Evolutionary conservation across 2,113 vertebrate species (phyloP).

Genomic region (Sturnus vulgaris): DNA sequence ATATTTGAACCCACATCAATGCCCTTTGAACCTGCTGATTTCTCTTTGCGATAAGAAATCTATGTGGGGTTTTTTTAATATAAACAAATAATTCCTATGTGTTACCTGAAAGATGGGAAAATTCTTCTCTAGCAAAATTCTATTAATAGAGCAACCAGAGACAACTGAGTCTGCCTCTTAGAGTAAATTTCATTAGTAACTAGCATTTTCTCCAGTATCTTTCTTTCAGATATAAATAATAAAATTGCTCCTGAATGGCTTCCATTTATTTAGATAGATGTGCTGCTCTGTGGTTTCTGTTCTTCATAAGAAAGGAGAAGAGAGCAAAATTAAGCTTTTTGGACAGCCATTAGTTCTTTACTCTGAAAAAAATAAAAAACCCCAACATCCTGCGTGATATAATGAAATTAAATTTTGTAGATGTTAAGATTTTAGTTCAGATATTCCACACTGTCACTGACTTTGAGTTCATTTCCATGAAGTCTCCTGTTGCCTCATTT

Average conservation of each 20-base stretch:
- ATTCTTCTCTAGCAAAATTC: neutral
- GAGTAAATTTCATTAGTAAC: slow-evolving; percentile 21
- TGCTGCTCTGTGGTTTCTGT: neutral
- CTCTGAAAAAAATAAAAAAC: neutral
- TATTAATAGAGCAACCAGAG: neutral
- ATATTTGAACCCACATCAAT: neutral
- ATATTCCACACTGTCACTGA: neutral
- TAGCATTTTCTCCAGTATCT: neutral
- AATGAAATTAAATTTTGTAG: slow-evolving; percentile 2
- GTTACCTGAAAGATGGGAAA: neutral
- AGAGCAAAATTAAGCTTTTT: neutral
- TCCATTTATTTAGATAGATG: neutral
- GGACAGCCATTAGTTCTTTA: neutral
- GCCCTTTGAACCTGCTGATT: neutral
- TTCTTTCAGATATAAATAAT: neutral
- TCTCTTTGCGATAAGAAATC: neutral
- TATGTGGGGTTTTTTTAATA: neutral
- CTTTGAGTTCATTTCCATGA: slow-evolving; percentile 50
- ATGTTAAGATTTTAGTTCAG: neutral
- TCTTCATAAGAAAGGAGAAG: neutral
- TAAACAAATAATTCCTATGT: neutral
- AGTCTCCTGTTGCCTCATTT: slow-evolving; percentile 65
- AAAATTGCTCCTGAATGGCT: neutral
- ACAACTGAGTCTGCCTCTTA: neutral
- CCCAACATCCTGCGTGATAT: neutral